Conservation (phyloP, 2,888 invertebrate genomes). For the Euclidia mi region DNA sequence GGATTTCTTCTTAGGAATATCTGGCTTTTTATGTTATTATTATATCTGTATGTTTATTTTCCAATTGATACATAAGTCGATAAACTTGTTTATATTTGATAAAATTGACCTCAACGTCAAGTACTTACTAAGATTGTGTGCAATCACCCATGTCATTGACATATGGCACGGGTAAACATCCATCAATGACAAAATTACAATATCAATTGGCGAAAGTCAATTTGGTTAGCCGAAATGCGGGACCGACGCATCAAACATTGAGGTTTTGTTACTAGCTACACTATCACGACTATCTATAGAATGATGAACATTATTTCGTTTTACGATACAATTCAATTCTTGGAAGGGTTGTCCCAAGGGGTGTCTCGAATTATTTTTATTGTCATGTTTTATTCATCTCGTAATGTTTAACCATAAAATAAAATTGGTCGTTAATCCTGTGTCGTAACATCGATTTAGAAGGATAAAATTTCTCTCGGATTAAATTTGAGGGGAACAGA, state of each 20-base stretch:
- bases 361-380: constrained; percentile 38
- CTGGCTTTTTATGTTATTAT: too few species aligned
- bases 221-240: constrained; percentile 41
- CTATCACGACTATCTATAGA: constrained; percentile 15
- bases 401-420: constrained; percentile 54
- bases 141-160: neutral
- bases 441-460: constrained; percentile 25
- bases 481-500: neutral
- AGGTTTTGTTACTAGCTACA: constrained; percentile 13
- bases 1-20: too few species aligned
- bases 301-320: constrained; percentile 29
- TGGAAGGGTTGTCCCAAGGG: constrained; percentile 50
- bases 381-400: constrained; percentile 52
- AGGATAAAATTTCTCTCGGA: neutral
- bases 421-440: constrained; percentile 58
- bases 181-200: constrained; percentile 29
- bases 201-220: constrained; percentile 27
- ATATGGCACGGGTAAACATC: neutral
- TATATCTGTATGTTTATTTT: too few species aligned
- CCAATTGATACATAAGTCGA: too few species aligned
- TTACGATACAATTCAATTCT: constrained; percentile 45
- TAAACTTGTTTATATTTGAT: too few species aligned
- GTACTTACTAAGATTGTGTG: neutral
- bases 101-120: neutral
- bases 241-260: constrained; percentile 28